Evolutionary conservation across 2,888 invertebrate genomes (phyloP), one percentile per base, ranked within the genome.

Genomic region (Apamea sordens): DNA sequence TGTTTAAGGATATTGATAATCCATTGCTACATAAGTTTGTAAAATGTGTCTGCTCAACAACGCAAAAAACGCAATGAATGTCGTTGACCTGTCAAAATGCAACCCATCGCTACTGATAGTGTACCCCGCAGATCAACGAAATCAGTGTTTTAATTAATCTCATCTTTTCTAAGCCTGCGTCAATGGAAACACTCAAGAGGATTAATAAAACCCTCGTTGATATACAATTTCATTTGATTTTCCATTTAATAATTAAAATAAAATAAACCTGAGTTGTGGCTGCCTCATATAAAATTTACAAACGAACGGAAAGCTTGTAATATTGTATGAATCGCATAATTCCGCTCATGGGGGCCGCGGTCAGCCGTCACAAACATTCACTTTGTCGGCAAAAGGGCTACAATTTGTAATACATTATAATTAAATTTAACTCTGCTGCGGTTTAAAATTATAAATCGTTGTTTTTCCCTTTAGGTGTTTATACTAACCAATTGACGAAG

Each of bases 261-360:
- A 74, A 74, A 72, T 63, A 73, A 79, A 69, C 50, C 50, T 18
- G 18, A 44, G 18, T 44, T 24, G 50, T 53, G 36, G 28, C 21
- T 53, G 32, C 24, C 61, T 86, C 32, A 79, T 86, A 64, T 74
- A 76, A 82, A 69, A 86, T 84, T 47, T 79, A 84, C 77, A 77
- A 84, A 79, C 72, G 65, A 53, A 70, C 36, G 53, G 13, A 69
- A 65, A 65, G n/a, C 44, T 18, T 44, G 47, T 76, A 77, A 79
- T 80, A 71, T 74, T 80, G 56, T 71, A 80, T 79, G 67, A 73
- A 72, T 73, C 32, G n/a, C 3, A 36, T 76, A 80, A 77, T 73
- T 65, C 32, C 41, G 63, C 59, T 10, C 28, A n/a, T 41, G 41
- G 47, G 11, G 36, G 64, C 53, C 36, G 73, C 77, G 85, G 83